These are phyloP conservation scores for Caenorhabditis remanei DNA, from an alignment of 1,140 invertebrate species.

Conservation along the genomic window DNA sequence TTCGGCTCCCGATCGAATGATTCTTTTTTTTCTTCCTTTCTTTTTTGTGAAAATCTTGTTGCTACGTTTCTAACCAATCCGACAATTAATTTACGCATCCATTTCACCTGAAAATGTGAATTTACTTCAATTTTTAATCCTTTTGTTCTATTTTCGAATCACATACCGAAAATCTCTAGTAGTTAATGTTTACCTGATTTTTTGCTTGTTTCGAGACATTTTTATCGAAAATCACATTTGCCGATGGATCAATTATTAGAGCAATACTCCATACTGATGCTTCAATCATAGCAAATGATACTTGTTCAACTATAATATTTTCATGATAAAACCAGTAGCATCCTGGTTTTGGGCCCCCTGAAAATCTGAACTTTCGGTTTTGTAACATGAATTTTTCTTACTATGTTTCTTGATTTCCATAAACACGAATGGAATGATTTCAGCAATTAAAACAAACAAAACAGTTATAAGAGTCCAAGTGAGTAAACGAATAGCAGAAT, in stretches of 20 bases:
- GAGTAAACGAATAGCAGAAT: neutral
- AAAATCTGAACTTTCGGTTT: too few relatives aligned
- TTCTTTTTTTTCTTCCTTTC: too few relatives aligned
- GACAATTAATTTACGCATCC: neutral
- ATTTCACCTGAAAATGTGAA: neutral
- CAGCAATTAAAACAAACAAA: neutral
- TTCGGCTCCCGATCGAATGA: too few relatives aligned
- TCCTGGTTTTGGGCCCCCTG: neutral
- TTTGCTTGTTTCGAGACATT: slow-evolving; percentile 1
- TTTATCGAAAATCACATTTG: slow-evolving; percentile 6
- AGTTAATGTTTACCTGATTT: neutral
- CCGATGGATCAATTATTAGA: neutral
- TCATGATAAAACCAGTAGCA: slow-evolving; percentile 18
- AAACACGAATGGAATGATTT: neutral
- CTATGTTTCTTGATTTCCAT: neutral
- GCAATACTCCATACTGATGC: slow-evolving; percentile 14
- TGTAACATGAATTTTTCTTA: neutral
- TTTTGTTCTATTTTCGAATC: neutral
- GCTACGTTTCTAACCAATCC: neutral
- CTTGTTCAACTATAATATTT: neutral
- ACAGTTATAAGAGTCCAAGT: slow-evolving; percentile 8
- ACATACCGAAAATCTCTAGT: too few relatives aligned
- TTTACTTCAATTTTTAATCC: neutral
- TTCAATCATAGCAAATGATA: neutral
- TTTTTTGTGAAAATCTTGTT: too few relatives aligned